Base-by-base conservation (phyloP, 2,888 invertebrate species). In the Dinocampus coccinellae region DNA sequence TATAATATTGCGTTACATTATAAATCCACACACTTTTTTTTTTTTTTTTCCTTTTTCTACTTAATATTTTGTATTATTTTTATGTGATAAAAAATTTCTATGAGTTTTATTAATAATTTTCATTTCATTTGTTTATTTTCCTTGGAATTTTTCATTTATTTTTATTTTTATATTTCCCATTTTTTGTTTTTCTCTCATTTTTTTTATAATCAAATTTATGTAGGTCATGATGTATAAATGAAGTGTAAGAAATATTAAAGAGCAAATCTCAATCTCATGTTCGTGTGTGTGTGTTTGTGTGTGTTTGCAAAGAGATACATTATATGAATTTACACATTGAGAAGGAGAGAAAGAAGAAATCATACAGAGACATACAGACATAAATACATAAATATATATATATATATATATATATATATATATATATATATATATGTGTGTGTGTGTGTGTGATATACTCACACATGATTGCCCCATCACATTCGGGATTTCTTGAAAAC, bases 401-500 rank as follows among this genome's bases (percentile, higher is more conserved):
- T 7, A 47, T n/a, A 47, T 47, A 47, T 47, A 47, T 47, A 36
- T 36, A 47, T 47, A 2, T 2, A 47, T 47, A 16, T 22, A 52
- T 11, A 26, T 22, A 22, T n/a, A 4, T 29, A 29, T 29, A 29
- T 29, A 7, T 7, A 29, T n/a, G n/a, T n/a, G n/a, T n/a, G n/a
- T n/a, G n/a, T n/a, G n/a, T n/a, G n/a, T n/a, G n/a, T n/a, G n/a
- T n/a, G n/a, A 55, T 55, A 26, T 26, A 7, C 22, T 55, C 53
- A n/a, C 53, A 2, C 22, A 55, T 26, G 57, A 24, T 57, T 57
- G 57, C 29, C 11, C 24, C 57, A 26, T 58, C 29, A 34, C 55
- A 55, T 55, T 55, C 13, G 55, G 55, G 55, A 26, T 26, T n/a
- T 55, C 55, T 33, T 20, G 26, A 58, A 76, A 73, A 77, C 73